These are phyloP conservation scores for Timandra comae DNA, from an alignment of 2,888 invertebrate genomes.

Conservation along the genomic window DNA sequence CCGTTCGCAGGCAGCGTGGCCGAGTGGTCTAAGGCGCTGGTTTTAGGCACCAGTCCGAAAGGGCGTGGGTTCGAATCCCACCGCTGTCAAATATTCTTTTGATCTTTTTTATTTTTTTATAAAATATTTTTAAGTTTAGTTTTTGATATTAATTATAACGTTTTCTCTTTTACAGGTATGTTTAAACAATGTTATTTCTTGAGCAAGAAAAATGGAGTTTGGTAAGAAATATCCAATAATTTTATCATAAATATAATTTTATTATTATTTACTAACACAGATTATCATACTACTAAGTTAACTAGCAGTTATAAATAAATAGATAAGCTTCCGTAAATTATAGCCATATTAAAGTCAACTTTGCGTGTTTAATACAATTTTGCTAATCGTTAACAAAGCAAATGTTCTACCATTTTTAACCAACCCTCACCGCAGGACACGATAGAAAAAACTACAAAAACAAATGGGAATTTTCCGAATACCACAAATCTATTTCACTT, in stretches of 20 bases:
- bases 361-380: not conserved
- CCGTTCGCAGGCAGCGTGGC: slow-evolving; percentile 81
- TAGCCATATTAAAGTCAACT: too few species aligned
- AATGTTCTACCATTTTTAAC: slow-evolving; percentile 2
- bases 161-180: not conserved
- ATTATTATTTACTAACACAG: not conserved
- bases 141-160: not conserved
- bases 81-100: slow-evolving; percentile 62
- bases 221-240: not conserved
- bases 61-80: slow-evolving; percentile 78
- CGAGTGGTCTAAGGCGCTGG: slow-evolving; percentile 94
- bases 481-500: slow-evolving; percentile 23
- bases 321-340: too few species aligned
- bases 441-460: slow-evolving; percentile 17
- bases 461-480: slow-evolving; percentile 32
- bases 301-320: too few species aligned
- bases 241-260: not conserved
- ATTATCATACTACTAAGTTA: too few species aligned
- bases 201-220: not conserved
- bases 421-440: slow-evolving; percentile 22
- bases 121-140: not conserved
- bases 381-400: too few species aligned
- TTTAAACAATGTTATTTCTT: too few species aligned
- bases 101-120: not conserved
- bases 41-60: slow-evolving; percentile 91